phyloP scores from a whole-genome alignment of 2,797 vertebrate species.

The Anguilla megastoma region DNA sequence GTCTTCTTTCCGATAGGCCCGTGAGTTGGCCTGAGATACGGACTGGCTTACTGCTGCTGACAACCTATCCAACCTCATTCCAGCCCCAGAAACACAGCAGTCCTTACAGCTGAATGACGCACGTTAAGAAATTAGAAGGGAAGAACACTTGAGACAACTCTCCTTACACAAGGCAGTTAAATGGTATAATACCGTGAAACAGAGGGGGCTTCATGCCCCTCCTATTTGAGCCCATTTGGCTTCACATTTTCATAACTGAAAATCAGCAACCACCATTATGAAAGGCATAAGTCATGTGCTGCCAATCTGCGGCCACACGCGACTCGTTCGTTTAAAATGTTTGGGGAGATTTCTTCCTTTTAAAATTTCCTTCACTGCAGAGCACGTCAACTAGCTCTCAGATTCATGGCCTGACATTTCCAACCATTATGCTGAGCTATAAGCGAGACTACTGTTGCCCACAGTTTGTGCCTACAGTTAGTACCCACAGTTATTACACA shows the following conservation, averaged over 20 bases:
- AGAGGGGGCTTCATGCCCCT: not conserved
- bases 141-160: not conserved
- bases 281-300: not conserved
- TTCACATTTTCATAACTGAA: not conserved
- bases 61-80: conserved; percentile 58
- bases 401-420: not conserved
- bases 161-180: not conserved
- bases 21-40: conserved; percentile 37
- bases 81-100: conserved; percentile 36
- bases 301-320: not conserved
- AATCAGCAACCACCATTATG: not conserved
- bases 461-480: not conserved
- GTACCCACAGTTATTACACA: no score
- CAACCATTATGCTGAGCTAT: not conserved
- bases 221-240: not conserved
- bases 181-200: not conserved
- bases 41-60: conserved; percentile 57
- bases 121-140: not conserved
- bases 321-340: not conserved
- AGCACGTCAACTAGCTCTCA: not conserved
- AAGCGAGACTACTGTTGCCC: not conserved
- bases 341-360: not conserved
- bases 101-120: not conserved
- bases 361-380: not conserved
- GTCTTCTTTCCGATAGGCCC: not conserved